These are phyloP conservation scores for Peromyscus aztecus DNA, from an alignment of 2,797 vertebrate genomes.

Conservation along the genomic window DNA sequence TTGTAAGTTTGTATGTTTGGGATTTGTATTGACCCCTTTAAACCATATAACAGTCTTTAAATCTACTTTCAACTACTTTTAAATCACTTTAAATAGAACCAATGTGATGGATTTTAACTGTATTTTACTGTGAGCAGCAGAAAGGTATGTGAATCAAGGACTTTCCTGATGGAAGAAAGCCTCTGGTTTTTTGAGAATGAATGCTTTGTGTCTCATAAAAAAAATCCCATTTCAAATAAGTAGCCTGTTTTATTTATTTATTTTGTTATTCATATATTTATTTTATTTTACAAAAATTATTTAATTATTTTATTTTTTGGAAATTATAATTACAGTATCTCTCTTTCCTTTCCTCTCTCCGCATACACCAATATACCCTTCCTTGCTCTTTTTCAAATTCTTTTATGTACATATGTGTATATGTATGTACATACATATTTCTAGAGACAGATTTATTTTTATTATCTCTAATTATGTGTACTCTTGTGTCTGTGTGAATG, in stretches of 20 bases:
- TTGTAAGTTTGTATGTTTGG: not conserved
- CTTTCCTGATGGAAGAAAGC: not conserved
- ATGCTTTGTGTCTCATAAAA: not conserved
- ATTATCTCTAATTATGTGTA: not conserved
- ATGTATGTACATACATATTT: not conserved
- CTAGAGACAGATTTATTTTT: not conserved
- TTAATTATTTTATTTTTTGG: not conserved
- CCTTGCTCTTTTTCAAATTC: not conserved
- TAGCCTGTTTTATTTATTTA: not conserved
- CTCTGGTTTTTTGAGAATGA: not conserved
- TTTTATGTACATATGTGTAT: not conserved
- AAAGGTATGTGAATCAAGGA: not conserved
- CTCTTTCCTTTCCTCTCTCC: not conserved
- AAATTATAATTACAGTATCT: not conserved
- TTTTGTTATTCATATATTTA: not conserved
- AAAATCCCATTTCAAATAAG: conserved; percentile 30
- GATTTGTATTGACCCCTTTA: not conserved
- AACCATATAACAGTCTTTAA: not conserved
- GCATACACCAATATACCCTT: not conserved
- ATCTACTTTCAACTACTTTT: not conserved
- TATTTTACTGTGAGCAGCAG: not conserved
- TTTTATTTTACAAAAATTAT: not conserved
- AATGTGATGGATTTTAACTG: not conserved
- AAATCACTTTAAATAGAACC: not conserved
- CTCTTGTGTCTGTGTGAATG: not conserved